Evolutionary conservation across 2,113 vertebrate species (phyloP).

Genomic region (Dryoscopus gambensis): DNA sequence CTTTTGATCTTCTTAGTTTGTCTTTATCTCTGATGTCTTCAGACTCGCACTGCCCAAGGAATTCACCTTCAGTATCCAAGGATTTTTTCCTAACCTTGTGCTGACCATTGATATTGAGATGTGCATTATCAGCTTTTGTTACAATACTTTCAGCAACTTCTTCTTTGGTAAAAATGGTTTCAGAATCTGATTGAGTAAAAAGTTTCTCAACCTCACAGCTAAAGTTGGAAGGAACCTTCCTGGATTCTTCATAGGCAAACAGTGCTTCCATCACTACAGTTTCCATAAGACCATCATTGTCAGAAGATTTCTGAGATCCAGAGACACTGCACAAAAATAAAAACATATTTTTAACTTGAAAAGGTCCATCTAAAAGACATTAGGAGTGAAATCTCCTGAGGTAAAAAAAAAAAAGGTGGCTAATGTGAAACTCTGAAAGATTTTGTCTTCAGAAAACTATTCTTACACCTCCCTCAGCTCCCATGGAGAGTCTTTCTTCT

Average conservation of each 20-base stretch:
- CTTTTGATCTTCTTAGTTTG: conserved; percentile 14
- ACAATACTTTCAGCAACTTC: background rate
- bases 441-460: background rate
- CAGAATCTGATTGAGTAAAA: background rate
- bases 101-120: background rate
- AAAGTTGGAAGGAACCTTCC: background rate
- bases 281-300: background rate
- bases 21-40: background rate
- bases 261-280: background rate
- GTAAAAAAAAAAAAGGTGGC: background rate
- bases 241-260: conserved; percentile 11
- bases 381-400: background rate
- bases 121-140: background rate
- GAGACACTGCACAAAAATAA: conserved; percentile 40
- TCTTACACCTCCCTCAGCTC: background rate
- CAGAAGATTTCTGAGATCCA: conserved; percentile 4
- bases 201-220: conserved; percentile 10
- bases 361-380: background rate
- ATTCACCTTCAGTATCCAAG: background rate
- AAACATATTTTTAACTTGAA: background rate
- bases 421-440: background rate
- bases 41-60: background rate
- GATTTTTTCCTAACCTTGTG: background rate
- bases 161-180: conserved; percentile 61
- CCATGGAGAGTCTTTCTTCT: background rate